These are phyloP conservation scores for Vireo griseus DNA, from an alignment of 2,797 vertebrate genomes.

Conservation along the genomic window DNA sequence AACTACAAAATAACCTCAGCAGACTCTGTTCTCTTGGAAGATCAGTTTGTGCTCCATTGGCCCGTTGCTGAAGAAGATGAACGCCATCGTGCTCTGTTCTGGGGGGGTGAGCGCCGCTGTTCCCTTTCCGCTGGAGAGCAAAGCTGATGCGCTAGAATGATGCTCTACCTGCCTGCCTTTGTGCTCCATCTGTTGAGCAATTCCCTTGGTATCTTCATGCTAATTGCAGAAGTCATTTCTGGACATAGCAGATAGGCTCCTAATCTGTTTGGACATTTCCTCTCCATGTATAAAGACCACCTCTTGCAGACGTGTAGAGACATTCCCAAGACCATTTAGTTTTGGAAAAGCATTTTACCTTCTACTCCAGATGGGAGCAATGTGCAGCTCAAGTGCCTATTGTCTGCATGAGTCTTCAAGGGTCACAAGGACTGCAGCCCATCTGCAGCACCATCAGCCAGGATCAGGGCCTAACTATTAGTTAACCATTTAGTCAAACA, in stretches of 20 bases:
- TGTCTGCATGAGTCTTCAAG: neutral
- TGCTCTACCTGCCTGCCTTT: neutral
- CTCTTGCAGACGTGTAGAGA: neutral
- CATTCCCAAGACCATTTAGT: neutral
- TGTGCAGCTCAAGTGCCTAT: rapidly evolving
- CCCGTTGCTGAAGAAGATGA: neutral
- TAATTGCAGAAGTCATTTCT: neutral
- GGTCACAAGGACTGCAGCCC: neutral
- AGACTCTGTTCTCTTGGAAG: neutral
- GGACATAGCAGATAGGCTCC: neutral
- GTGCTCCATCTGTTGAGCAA: neutral
- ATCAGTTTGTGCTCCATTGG: neutral
- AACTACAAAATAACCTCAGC: neutral
- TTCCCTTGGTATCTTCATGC: neutral
- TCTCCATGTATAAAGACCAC: neutral
- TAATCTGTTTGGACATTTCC: neutral
- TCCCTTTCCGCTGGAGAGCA: neutral
- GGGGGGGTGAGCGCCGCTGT: neutral
- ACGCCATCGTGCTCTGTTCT: neutral
- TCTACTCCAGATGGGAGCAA: neutral
- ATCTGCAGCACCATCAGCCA: neutral
- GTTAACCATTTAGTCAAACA: neutral
- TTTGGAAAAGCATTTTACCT: neutral
- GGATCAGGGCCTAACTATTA: neutral
- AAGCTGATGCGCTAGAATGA: rapidly evolving